A percentile compares a stretch with the other conserved stretches of the same genome.
These are phyloP conservation scores for Temnothorax rugatulus DNA, from an alignment of 2,888 invertebrate species.

Conservation along the genomic window DNA sequence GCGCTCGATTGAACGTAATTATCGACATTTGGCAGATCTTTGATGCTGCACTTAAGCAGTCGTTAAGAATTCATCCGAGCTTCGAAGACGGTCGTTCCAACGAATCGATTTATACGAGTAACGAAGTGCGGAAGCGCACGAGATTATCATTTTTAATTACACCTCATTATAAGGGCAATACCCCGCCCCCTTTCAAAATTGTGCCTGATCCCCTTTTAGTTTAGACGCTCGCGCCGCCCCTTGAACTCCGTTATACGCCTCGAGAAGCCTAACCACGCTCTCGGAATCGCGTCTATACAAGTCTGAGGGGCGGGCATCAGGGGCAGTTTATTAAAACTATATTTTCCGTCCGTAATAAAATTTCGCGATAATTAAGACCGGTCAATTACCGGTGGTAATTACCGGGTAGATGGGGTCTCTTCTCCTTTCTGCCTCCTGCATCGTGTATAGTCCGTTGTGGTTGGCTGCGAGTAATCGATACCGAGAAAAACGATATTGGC, in stretches of 20 bases:
- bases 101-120: conserved; percentile 39
- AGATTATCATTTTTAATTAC: conserved; percentile 54
- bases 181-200: conserved; percentile 25
- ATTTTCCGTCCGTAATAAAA: conserved; percentile 78
- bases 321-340: conserved; percentile 77
- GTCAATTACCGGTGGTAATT: conserved; percentile 80
- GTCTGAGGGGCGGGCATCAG: conserved; percentile 36
- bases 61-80: conserved; percentile 44
- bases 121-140: conserved; percentile 20
- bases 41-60: conserved; percentile 27
- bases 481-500: conserved; percentile 58
- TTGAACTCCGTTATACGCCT: conserved; percentile 30
- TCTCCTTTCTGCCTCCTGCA: conserved; percentile 5
- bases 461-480: conserved; percentile 72
- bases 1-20: conserved; percentile 21
- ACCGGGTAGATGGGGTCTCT: conserved; percentile 66
- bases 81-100: conserved; percentile 14
- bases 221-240: not conserved
- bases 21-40: conserved; percentile 30
- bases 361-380: conserved; percentile 80
- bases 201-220: conserved; percentile 22
- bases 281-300: conserved; percentile 35
- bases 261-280: conserved; percentile 29
- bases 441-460: conserved; percentile 59
- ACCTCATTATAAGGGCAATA: conserved; percentile 22